A percentile compares a stretch with the other conserved stretches of the same genome.
These are phyloP conservation scores for Sitta carolinensis DNA, from an alignment of 2,797 vertebrate genomes.

Conservation along the genomic window DNA sequence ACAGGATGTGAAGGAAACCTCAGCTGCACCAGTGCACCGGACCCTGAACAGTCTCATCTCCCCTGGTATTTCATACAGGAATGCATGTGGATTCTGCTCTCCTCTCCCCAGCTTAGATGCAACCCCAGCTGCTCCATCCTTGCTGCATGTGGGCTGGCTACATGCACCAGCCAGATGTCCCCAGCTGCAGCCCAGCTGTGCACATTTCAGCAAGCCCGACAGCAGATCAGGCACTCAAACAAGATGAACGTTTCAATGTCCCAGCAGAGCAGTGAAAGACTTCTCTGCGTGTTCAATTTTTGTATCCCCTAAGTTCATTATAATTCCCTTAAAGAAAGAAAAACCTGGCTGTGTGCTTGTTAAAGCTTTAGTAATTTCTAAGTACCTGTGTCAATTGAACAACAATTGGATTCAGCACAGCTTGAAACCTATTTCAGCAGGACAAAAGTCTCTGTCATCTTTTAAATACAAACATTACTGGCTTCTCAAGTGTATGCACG, in stretches of 20 bases:
- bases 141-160: fast-evolving
- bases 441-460: not conserved
- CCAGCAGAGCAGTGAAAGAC: not conserved
- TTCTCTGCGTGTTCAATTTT: not conserved
- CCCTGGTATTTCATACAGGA: not conserved
- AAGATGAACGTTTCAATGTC: fast-evolving
- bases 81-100: fast-evolving
- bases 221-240: not conserved
- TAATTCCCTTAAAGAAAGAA: not conserved
- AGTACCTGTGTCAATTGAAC: not conserved
- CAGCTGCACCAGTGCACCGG: not conserved
- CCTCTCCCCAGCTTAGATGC: not conserved
- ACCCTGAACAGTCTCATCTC: not conserved
- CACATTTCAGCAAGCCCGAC: fast-evolving
- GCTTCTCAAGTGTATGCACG: not conserved
- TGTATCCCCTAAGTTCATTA: not conserved
- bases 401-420: not conserved
- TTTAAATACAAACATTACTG: not conserved
- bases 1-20: not conserved
- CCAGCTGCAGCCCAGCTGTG: not conserved
- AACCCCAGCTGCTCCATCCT: not conserved
- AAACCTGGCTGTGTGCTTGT: not conserved
- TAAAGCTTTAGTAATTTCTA: not conserved
- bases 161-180: not conserved
- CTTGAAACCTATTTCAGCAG: not conserved